Conservation (phyloP, 2,113 vertebrate species). For the Atherinomorus stipes region DNA sequence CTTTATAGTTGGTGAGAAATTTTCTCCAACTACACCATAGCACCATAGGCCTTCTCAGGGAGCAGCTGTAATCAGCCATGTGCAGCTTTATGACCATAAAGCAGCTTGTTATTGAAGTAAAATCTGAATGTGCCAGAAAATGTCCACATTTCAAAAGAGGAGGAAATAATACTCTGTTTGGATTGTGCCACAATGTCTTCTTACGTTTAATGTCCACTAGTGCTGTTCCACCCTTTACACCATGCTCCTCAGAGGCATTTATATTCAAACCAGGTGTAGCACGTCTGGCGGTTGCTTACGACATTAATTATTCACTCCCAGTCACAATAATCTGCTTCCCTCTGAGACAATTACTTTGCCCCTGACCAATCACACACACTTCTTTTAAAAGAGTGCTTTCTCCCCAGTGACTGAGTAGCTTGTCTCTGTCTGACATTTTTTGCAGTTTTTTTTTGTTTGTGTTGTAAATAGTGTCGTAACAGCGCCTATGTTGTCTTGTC, state of each 20-base stretch:
- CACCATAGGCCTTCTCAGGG: constrained; percentile 1
- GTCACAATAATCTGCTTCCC: constrained; percentile 64
- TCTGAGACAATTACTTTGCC: constrained; percentile 62
- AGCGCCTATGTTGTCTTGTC: constrained; percentile 49
- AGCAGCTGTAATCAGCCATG: constrained; percentile 15
- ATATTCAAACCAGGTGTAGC: constrained; percentile 63
- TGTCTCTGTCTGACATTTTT: constrained; percentile 40
- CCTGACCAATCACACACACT: constrained; percentile 45
- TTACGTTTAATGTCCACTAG: constrained; percentile 24
- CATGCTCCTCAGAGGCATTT: constrained; percentile 42
- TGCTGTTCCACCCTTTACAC: constrained; percentile 29
- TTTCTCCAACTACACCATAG: neutral
- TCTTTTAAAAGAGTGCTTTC: constrained; percentile 23
- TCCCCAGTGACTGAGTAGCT: constrained; percentile 32
- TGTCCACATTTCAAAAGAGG: neutral
- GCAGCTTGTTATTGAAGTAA: constrained; percentile 22
- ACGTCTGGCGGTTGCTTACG: constrained; percentile 51
- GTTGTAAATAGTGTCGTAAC: constrained; percentile 53
- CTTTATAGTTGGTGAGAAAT: neutral
- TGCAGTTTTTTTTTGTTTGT: constrained; percentile 45
- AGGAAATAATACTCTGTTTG: neutral
- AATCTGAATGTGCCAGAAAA: neutral
- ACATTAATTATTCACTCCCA: constrained; percentile 71
- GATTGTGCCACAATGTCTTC: constrained; percentile 1
- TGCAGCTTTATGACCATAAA: constrained; percentile 24